These are phyloP conservation scores for Theretra japonica DNA, from an alignment of 2,888 invertebrate genomes.

Conservation along the genomic window DNA sequence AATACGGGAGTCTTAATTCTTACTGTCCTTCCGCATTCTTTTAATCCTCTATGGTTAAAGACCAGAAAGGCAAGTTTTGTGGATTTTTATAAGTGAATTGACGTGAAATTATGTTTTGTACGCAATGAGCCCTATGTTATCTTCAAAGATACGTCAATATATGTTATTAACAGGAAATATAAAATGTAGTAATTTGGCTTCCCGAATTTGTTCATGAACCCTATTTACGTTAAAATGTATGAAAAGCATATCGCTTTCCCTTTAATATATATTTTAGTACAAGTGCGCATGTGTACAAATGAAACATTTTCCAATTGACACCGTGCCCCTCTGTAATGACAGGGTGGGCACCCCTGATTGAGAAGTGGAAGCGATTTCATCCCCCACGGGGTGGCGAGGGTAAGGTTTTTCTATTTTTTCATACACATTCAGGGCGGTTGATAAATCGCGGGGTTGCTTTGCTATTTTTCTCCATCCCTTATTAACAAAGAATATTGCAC, in stretches of 20 bases:
- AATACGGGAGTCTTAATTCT: no score
- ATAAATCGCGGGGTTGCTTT: constrained; percentile 28
- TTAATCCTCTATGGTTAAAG: no score
- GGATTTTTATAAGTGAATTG: no score
- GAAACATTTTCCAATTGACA: constrained; percentile 39
- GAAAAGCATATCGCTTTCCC: no score
- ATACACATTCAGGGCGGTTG: constrained; percentile 25
- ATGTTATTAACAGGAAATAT: no score
- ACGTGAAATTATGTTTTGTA: no score
- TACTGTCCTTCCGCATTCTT: no score
- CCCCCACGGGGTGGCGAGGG: constrained; percentile 37
- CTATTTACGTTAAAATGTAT: not conserved
- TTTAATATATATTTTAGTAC: no score
- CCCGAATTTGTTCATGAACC: not conserved
- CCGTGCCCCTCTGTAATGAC: constrained; percentile 45
- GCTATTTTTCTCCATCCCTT: constrained; percentile 16
- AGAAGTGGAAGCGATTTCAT: constrained; percentile 49
- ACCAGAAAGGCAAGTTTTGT: no score
- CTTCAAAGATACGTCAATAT: no score
- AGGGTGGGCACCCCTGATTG: constrained; percentile 52
- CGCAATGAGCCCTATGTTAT: no score
- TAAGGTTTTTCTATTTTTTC: constrained; percentile 31
- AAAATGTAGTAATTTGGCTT: no score
- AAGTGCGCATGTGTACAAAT: constrained; percentile 29
- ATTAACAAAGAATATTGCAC: constrained; percentile 7